A percentile compares a stretch with the other conserved stretches of the same genome.
phyloP scores from a whole-genome alignment of 35 echinoderm and acorn worm genomes.

The Diadema setosum region DNA sequence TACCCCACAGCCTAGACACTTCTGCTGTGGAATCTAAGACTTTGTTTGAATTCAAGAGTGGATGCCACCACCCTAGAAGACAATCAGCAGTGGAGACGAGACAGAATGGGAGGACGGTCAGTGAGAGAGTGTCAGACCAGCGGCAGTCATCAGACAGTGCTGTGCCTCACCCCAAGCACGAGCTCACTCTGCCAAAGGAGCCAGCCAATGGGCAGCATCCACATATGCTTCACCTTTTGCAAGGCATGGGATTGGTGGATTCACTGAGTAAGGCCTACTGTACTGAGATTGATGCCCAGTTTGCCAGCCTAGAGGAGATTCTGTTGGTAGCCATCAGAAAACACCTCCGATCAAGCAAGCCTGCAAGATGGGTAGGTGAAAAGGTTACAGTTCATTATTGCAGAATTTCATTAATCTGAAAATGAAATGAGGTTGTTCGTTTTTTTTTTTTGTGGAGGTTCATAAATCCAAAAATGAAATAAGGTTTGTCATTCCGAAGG shows the following conservation, averaged over 20 bases:
- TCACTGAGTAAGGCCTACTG: conserved; percentile 60
- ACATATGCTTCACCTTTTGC: neutral
- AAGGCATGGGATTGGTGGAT: conserved; percentile 63
- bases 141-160: conserved; percentile 8
- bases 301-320: conserved; percentile 59
- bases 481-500: too few relatives aligned
- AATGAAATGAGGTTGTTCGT: too few relatives aligned
- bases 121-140: neutral
- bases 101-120: conserved; percentile 34
- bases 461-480: too few relatives aligned
- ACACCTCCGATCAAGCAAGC: conserved; percentile 3
- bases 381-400: too few relatives aligned
- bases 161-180: neutral
- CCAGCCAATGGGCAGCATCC: neutral
- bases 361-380: too few relatives aligned
- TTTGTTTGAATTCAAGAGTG: conserved; percentile 3
- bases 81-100: conserved; percentile 1
- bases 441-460: too few relatives aligned
- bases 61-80: conserved; percentile 31
- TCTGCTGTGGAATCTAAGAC: neutral
- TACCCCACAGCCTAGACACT: neutral
- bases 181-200: neutral
- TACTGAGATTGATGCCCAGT: conserved; percentile 65
- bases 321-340: conserved; percentile 57
- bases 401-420: too few relatives aligned